Base-by-base conservation (phyloP, 2,888 invertebrate genomes). In the Plebejus anna region DNA sequence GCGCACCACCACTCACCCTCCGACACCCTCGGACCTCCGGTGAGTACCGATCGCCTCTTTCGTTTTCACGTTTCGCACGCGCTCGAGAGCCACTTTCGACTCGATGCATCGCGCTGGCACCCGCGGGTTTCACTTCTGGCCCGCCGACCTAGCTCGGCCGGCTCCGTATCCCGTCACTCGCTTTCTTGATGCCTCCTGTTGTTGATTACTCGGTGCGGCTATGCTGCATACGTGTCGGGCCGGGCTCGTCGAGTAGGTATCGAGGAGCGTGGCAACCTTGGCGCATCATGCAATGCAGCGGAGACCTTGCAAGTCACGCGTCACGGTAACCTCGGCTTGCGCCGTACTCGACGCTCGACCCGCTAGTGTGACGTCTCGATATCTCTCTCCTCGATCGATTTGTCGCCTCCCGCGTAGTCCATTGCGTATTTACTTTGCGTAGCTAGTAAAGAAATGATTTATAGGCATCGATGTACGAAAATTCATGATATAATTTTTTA, bases 271-370 rank as follows among this genome's bases (percentile, higher is more conserved):
- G 85, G 88, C 92, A 93, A 94, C 94, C 94, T 94, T 94, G 94
- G 92, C 91, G 92, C 94, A 93, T 94, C 93, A 92, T 91, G 92
- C 92, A 93, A 90, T 94, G 94, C 94, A 94, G 89, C 91, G 90
- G 89, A 88, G 92, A 93, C 94, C 94, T 94, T 93, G 94, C 94
- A 93, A 94, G 93, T 93, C 92, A 94, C 94, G 93, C 94, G 94
- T 94, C 94, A 92, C 90, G 89, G 89, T 92, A 93, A 93, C 94
- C 93, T 93, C 93, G 92, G 87, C 90, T 90, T 90, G 89, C 90
- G 90, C 89, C 87, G 90, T 91, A 89, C 89, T 90, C 89, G 87
- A 84, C 81, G 89, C 89, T 90, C 89, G 87, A 84, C 81, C 87
- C 87, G 83, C 83, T 90, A 90, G 89, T 83, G 85, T 83, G 87